phyloP scores from a whole-genome alignment of 37 sponge, comb jelly and placozoan genomes.

The Halichondria panicea region DNA sequence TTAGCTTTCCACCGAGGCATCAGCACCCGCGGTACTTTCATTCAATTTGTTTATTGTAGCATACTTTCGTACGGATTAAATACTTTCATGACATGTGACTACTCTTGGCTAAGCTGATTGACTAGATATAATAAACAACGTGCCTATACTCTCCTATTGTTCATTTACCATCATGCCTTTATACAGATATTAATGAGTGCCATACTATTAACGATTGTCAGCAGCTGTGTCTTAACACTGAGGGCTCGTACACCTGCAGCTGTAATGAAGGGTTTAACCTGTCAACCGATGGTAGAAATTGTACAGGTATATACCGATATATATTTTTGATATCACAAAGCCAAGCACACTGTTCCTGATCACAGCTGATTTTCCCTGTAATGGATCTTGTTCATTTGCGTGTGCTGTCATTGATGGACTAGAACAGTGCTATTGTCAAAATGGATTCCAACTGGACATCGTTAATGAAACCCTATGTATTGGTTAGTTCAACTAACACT shows the following conservation, averaged over 20 bases:
- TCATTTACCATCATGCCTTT: background rate
- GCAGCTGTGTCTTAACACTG: conserved; percentile 51
- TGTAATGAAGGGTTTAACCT: conserved; percentile 40
- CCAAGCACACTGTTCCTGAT: background rate
- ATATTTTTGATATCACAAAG: background rate
- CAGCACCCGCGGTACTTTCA: too few relatives aligned
- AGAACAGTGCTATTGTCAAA: conserved; percentile 5
- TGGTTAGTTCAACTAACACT: background rate
- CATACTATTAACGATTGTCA: conserved; percentile 19
- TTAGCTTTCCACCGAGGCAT: too few relatives aligned
- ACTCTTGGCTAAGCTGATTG: too few relatives aligned
- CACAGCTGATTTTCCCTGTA: background rate
- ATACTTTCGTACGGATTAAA: background rate
- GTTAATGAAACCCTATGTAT: background rate
- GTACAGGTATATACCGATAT: conserved; percentile 37
- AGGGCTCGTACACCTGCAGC: conserved; percentile 42
- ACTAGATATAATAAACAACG: too few relatives aligned
- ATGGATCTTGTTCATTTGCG: background rate
- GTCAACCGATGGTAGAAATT: conserved; percentile 31
- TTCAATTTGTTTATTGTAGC: too few relatives aligned
- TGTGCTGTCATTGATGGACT: background rate
- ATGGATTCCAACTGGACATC: background rate
- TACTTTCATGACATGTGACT: too few relatives aligned
- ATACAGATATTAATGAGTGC: conserved; percentile 60
- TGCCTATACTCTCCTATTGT: background rate